Percentiles rank a stretch among this genome's conserved stretches.
phyloP scores from a whole-genome alignment of 2,113 vertebrate genomes.

The Spea multiplicata region DNA sequence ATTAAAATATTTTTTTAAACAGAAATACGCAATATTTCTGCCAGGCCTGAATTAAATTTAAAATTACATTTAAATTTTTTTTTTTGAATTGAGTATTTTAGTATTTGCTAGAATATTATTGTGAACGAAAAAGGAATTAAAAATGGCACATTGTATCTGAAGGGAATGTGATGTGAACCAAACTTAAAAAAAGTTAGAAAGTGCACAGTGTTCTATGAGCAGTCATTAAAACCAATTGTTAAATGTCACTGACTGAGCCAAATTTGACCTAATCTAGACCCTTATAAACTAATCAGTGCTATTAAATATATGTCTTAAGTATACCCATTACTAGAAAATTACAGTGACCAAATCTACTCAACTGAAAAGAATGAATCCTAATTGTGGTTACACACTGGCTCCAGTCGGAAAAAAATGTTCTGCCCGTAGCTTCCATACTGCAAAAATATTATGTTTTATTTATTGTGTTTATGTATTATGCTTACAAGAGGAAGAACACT shows the following conservation, averaged over 20 bases:
- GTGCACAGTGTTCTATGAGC: not conserved
- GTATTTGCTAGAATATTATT: too few relatives aligned
- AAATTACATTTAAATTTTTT: too few relatives aligned
- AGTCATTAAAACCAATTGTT: slow-evolving; percentile 22
- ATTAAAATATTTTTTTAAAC: too few relatives aligned
- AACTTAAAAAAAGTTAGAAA: not conserved
- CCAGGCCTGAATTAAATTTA: too few relatives aligned
- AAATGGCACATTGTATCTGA: too few relatives aligned
- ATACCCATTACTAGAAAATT: slow-evolving; percentile 42
- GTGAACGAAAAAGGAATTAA: too few relatives aligned
- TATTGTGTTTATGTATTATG: slow-evolving; percentile 38
- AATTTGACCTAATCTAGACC: slow-evolving; percentile 42
- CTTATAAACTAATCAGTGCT: slow-evolving; percentile 41
- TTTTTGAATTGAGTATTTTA: too few relatives aligned
- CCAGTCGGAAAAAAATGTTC: slow-evolving; percentile 34
- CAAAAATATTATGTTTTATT: slow-evolving; percentile 39
- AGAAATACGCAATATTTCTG: too few relatives aligned
- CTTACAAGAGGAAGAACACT: slow-evolving; percentile 1
- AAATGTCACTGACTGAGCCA: slow-evolving; percentile 21
- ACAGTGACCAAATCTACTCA: slow-evolving; percentile 39
- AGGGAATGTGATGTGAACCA: not conserved
- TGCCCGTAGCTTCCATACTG: slow-evolving; percentile 15
- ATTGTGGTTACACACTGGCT: slow-evolving; percentile 46
- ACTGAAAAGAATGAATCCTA: slow-evolving; percentile 21
- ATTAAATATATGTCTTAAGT: slow-evolving; percentile 43